These are phyloP conservation scores for Enteromius fasciolatus DNA, from an alignment of 2,797 vertebrate genomes.

Conservation along the genomic window DNA sequence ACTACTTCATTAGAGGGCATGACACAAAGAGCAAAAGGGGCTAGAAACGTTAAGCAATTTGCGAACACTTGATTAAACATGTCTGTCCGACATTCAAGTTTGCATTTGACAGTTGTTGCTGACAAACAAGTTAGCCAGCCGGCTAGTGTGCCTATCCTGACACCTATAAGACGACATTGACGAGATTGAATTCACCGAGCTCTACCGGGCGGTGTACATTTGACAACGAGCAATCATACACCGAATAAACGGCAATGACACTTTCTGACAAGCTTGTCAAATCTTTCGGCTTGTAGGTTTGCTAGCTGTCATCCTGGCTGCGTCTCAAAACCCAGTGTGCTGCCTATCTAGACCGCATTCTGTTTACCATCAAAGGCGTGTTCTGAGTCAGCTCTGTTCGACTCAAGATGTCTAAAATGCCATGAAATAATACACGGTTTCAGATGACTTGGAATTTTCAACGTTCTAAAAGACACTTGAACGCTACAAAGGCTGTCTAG, in stretches of 20 bases:
- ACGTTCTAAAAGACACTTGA: not conserved
- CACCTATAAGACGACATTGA: not conserved
- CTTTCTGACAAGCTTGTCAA: conserved; percentile 27
- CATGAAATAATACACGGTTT: not conserved
- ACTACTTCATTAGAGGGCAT: not conserved
- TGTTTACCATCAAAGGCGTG: not conserved
- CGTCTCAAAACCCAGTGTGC: conserved; percentile 61
- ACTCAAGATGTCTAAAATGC: not conserved
- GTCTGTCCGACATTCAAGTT: conserved; percentile 35
- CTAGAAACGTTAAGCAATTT: not conserved
- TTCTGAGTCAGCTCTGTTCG: not conserved
- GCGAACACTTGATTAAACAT: not conserved
- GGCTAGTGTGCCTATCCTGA: conserved; percentile 7
- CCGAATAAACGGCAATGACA: not conserved
- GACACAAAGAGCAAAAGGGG: not conserved
- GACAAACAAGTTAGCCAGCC: conserved; percentile 23
- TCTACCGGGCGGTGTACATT: not conserved
- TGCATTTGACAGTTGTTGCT: conserved; percentile 52
- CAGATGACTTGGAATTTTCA: no score
- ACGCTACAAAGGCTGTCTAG: not conserved
- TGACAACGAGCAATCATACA: not conserved
- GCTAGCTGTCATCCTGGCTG: conserved; percentile 22
- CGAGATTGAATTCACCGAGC: not conserved
- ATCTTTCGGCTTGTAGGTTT: not conserved
- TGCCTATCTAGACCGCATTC: conserved; percentile 54